phyloP scores from a whole-genome alignment of 1,140 invertebrate genomes.

The Chymomyza costata region DNA sequence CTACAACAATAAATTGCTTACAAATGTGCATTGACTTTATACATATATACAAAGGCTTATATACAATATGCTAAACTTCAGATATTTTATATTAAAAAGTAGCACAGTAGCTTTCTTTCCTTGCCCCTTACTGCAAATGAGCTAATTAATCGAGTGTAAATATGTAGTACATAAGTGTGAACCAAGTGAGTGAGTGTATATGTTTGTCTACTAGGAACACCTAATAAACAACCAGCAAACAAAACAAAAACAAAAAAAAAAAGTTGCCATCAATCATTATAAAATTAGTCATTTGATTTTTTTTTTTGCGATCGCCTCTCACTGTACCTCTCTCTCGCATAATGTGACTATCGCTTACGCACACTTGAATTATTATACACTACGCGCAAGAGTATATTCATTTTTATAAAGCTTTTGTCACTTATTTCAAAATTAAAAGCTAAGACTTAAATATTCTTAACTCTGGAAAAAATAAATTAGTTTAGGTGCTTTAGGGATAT shows the following conservation, averaged over 20 bases:
- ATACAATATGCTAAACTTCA: constrained; percentile 11
- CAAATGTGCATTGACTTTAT: constrained; percentile 4
- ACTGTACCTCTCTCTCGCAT: too few relatives aligned
- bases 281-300: constrained; percentile 55
- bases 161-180: constrained; percentile 4
- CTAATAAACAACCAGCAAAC: constrained; percentile 42
- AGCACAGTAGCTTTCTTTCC: constrained; percentile 26
- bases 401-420: too few relatives aligned
- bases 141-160: constrained; percentile 6
- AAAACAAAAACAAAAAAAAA: constrained; percentile 4
- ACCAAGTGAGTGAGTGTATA: constrained; percentile 1
- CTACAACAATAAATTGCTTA: constrained; percentile 30
- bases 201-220: constrained; percentile 24
- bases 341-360: too few relatives aligned
- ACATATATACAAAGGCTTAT: constrained; percentile 39
- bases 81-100: constrained; percentile 32
- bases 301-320: too few relatives aligned
- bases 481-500: too few relatives aligned
- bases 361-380: too few relatives aligned
- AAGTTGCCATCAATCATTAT: constrained; percentile 60
- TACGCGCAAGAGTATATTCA: too few relatives aligned
- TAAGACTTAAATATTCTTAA: too few relatives aligned
- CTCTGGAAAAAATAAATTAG: too few relatives aligned
- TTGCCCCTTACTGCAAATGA: constrained; percentile 11
- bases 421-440: too few relatives aligned